Conservation (phyloP, 2,113 vertebrate genomes). For the Oplegnathus fasciatus region DNA sequence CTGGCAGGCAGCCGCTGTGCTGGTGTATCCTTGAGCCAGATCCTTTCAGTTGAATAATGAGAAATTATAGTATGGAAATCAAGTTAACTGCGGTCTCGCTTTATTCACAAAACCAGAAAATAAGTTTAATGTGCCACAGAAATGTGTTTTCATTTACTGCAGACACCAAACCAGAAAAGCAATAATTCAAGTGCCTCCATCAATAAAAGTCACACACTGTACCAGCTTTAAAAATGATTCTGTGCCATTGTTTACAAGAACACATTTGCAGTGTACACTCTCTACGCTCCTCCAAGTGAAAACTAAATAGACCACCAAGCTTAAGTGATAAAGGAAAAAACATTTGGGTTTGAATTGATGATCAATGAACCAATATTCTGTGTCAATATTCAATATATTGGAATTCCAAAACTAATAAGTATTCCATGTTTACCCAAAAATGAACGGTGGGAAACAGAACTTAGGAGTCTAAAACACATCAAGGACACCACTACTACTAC, state of each 20-base stretch:
- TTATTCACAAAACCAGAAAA: slow-evolving; percentile 36
- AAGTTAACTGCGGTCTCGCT: not conserved
- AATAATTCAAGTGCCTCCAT: not conserved
- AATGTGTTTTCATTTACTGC: slow-evolving; percentile 9
- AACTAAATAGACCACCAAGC: no score
- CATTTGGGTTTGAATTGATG: not conserved
- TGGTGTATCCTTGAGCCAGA: not conserved
- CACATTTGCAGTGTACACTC: not conserved
- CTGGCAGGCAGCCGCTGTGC: not conserved
- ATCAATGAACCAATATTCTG: not conserved
- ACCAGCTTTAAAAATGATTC: not conserved
- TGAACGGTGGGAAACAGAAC: not conserved
- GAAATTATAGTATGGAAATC: slow-evolving; percentile 4
- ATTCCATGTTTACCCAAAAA: not conserved
- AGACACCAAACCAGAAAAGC: not conserved
- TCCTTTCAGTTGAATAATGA: slow-evolving; percentile 1
- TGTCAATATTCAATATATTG: not conserved
- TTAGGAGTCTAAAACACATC: not conserved
- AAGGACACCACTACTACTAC: no score
- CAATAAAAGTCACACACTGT: not conserved
- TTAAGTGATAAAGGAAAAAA: not conserved
- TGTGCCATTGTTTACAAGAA: not conserved
- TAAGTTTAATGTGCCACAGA: slow-evolving; percentile 3
- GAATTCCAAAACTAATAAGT: not conserved
- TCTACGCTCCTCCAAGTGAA: not conserved